Percentiles rank a stretch among this genome's conserved stretches.
These are phyloP conservation scores for Melinopterus prodromus DNA, from an alignment of 2,888 invertebrate genomes.

Conservation along the genomic window DNA sequence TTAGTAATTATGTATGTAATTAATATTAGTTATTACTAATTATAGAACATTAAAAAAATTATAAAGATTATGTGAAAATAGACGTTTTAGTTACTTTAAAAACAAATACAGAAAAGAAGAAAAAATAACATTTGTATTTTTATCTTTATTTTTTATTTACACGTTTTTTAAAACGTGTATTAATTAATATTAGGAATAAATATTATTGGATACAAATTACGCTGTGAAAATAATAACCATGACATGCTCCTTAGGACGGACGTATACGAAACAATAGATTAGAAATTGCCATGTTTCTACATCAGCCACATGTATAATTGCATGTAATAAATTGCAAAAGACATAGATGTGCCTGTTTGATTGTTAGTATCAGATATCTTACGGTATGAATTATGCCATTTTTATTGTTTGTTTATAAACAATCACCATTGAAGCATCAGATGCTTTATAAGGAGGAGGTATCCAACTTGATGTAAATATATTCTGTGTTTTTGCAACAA, in stretches of 20 bases:
- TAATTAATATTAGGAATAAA: no score
- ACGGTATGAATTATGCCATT: background rate
- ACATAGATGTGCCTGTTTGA: background rate
- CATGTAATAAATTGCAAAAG: conserved; percentile 4
- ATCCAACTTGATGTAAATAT: no score
- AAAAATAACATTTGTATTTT: no score
- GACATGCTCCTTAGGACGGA: background rate
- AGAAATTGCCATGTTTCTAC: background rate
- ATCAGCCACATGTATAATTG: background rate
- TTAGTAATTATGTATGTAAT: no score
- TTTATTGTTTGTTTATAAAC: background rate
- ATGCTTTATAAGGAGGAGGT: background rate
- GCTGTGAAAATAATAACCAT: background rate
- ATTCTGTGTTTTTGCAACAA: no score
- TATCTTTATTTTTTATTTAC: no score
- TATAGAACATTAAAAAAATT: no score
- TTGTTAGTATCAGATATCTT: background rate
- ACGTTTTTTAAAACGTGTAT: no score
- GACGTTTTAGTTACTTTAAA: no score
- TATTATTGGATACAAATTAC: background rate
- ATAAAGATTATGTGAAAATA: no score
- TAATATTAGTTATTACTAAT: no score
- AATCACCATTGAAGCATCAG: background rate
- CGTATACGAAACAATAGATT: background rate
- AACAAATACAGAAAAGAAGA: no score